A percentile compares a stretch with the other conserved stretches of the same genome.
phyloP scores from a whole-genome alignment of 2,888 invertebrate species.

The Girardia tigrina region DNA sequence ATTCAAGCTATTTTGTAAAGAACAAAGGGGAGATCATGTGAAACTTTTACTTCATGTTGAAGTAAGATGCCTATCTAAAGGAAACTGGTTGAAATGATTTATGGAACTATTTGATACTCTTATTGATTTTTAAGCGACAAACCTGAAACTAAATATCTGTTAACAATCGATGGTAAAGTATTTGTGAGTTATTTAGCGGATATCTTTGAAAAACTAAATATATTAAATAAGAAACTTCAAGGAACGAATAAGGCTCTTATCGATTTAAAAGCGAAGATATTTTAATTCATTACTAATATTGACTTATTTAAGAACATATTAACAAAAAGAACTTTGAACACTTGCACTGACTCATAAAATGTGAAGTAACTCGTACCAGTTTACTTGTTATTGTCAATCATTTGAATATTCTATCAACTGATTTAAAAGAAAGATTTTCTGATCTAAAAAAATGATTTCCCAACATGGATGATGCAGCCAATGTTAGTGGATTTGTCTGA shows the following conservation, averaged over 20 bases:
- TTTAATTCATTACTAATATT: background rate
- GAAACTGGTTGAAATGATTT: background rate
- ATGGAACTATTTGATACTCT: conserved; percentile 9
- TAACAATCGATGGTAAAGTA: background rate
- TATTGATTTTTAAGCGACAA: conserved; percentile 11
- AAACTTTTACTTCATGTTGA: background rate
- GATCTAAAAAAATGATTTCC: too few species aligned
- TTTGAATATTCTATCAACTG: too few species aligned
- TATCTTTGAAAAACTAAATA: background rate
- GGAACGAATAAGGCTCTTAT: background rate
- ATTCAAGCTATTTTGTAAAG: background rate
- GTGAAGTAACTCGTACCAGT: too few species aligned
- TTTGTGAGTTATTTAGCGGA: background rate
- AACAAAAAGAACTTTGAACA: background rate
- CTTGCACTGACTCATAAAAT: conserved; percentile 2
- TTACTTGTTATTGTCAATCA: too few species aligned
- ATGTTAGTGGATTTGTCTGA: too few species aligned
- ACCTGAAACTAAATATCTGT: background rate
- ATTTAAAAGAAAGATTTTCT: too few species aligned
- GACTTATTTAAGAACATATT: background rate
- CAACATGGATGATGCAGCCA: too few species aligned
- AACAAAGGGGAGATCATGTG: background rate
- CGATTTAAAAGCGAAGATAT: conserved; percentile 13
- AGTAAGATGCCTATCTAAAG: background rate
- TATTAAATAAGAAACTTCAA: conserved; percentile 12